Evolutionary conservation across 1,140 invertebrate genomes (phyloP).

Genomic region (Bombus sylvicola): DNA sequence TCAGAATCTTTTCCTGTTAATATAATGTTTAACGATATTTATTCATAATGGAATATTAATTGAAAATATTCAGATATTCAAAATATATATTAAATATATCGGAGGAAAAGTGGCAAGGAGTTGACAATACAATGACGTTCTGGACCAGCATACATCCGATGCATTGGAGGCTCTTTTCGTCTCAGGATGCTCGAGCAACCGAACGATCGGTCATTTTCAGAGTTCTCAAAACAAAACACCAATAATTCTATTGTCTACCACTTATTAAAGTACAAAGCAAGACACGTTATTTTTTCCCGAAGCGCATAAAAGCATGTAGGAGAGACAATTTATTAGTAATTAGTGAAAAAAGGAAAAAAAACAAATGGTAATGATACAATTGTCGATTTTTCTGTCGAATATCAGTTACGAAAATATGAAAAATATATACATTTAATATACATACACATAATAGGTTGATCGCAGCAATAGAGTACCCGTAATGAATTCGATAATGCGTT

Average conservation of each 20-base stretch:
- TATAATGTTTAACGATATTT: conserved; percentile 3
- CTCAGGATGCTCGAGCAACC: conserved; percentile 27
- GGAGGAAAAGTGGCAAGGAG: conserved; percentile 7
- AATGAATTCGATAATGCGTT: conserved; percentile 16
- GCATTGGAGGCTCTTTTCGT: conserved; percentile 23
- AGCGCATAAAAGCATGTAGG: neutral
- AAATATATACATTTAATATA: conserved; percentile 12
- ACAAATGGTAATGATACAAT: neutral
- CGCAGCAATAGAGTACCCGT: conserved; percentile 44
- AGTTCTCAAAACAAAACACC: conserved; percentile 59
- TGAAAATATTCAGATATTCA: neutral
- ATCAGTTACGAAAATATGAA: neutral
- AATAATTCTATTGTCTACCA: conserved; percentile 62
- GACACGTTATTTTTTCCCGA: conserved; percentile 56
- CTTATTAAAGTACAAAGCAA: conserved; percentile 69
- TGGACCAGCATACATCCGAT: conserved; percentile 44
- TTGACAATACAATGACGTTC: conserved; percentile 41
- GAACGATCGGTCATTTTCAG: conserved; percentile 50
- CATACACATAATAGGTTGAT: conserved; percentile 25
- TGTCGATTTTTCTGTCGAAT: conserved; percentile 9
- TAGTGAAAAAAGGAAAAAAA: neutral
- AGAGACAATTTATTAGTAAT: conserved; percentile 51
- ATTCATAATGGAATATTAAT: neutral
- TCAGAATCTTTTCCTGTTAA: conserved; percentile 2
- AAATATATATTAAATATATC: neutral